Conservation (phyloP, 2,113 vertebrate genomes). For the Probosciger aterrimus region DNA sequence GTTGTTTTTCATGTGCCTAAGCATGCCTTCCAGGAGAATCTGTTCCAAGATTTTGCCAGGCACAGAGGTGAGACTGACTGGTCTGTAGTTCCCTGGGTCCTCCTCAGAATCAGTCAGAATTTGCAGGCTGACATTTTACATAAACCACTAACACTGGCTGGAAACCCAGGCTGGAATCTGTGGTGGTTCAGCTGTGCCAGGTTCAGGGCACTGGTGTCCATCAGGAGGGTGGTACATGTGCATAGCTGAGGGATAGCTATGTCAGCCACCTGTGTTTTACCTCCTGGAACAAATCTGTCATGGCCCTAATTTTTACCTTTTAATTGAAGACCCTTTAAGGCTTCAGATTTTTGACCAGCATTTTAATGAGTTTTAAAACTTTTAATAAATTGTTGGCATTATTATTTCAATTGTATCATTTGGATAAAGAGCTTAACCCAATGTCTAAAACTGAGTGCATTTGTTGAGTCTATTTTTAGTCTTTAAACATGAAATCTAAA, state of each 20-base stretch:
- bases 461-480: conserved; percentile 76
- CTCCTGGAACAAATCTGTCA: neutral
- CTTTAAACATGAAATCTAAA: conserved; percentile 73
- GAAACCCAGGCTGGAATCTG: neutral
- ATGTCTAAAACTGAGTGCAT: conserved; percentile 63
- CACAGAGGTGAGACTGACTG: too few relatives aligned
- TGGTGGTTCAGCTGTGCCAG: neutral
- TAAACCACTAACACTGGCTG: neutral
- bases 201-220: neutral
- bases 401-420: conserved; percentile 19
- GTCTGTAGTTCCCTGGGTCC: too few relatives aligned
- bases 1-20: too few relatives aligned
- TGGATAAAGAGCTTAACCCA: conserved; percentile 36
- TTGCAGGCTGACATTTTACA: neutral
- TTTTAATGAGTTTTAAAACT: neutral
- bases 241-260: neutral
- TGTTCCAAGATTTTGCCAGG: too few relatives aligned
- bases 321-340: neutral
- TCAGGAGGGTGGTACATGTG: fast-evolving
- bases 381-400: neutral
- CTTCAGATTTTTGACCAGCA: neutral
- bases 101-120: neutral
- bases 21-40: too few relatives aligned
- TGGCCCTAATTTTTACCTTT: neutral
- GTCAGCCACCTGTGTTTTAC: neutral